Conservation (phyloP, 1,140 invertebrate genomes). For the Drosophila orosa region DNA sequence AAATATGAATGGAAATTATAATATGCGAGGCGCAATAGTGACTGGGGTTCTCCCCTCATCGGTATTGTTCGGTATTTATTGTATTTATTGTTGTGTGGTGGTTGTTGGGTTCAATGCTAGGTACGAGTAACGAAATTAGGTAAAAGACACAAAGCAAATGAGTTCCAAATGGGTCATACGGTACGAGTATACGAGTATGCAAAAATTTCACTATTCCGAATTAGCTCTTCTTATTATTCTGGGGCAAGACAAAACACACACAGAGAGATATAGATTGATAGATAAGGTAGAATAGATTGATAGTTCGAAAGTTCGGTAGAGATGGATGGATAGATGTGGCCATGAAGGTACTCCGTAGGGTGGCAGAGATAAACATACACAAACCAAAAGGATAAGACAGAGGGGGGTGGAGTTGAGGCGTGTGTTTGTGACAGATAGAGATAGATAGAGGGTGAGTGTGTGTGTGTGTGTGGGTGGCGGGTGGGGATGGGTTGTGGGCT, state of each 20-base stretch:
- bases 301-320: slow-evolving; percentile 41
- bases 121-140: slow-evolving; percentile 40
- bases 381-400: slow-evolving; percentile 34
- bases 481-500: slow-evolving; percentile 38
- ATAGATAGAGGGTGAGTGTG: slow-evolving; percentile 6
- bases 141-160: slow-evolving; percentile 81
- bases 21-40: slow-evolving; percentile 24
- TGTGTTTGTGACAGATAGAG: slow-evolving; percentile 18
- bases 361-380: slow-evolving; percentile 52
- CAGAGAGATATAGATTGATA: slow-evolving; percentile 53
- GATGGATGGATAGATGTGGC: slow-evolving; percentile 55
- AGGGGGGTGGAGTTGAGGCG: slow-evolving; percentile 19
- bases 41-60: slow-evolving; percentile 16
- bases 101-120: slow-evolving; percentile 58
- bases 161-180: slow-evolving; percentile 63
- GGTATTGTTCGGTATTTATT: slow-evolving; percentile 30
- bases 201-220: slow-evolving; percentile 73
- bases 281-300: slow-evolving; percentile 26
- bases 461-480: slow-evolving; percentile 23
- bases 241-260: slow-evolving; percentile 63
- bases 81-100: slow-evolving; percentile 4
- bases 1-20: slow-evolving; percentile 62
- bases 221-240: slow-evolving; percentile 66
- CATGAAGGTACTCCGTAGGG: slow-evolving; percentile 50
- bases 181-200: slow-evolving; percentile 45